Conservation (phyloP, 1,140 invertebrate genomes). For the Aphidius ervi region DNA sequence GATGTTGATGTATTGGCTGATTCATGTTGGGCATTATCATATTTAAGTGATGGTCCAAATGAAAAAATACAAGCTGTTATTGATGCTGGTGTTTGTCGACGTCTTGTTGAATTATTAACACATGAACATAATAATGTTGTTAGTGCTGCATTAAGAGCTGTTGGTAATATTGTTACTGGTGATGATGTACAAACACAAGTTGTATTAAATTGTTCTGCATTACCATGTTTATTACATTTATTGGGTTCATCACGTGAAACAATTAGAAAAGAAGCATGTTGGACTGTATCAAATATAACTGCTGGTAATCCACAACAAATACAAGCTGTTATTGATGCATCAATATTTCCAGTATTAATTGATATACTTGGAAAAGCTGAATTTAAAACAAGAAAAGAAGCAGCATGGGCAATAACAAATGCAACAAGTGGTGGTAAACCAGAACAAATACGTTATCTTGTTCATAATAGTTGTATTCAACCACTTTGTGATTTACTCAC, state of each 20-base stretch:
- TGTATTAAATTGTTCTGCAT: slow-evolving; percentile 83
- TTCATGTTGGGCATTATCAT: slow-evolving; percentile 84
- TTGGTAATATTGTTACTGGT: slow-evolving; percentile 97
- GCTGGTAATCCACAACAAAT: slow-evolving; percentile 94
- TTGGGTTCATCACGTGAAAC: slow-evolving; percentile 77
- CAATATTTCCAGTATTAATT: slow-evolving; percentile 90
- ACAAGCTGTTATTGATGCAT: slow-evolving; percentile 91
- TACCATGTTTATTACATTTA: slow-evolving; percentile 80
- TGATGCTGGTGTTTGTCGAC: slow-evolving; percentile 89
- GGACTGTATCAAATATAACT: slow-evolving; percentile 98
- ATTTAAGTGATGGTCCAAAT: slow-evolving; percentile 94
- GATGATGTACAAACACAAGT: slow-evolving; percentile 97
- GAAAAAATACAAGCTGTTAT: slow-evolving; percentile 98
- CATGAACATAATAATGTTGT: slow-evolving; percentile 86
- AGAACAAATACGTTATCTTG: slow-evolving; percentile 80
- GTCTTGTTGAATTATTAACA: slow-evolving; percentile 90
- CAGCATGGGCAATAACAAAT: slow-evolving; percentile 96
- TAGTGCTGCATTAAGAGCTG: slow-evolving; percentile 90
- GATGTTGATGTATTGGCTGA: slow-evolving; percentile 92
- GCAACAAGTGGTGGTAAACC: slow-evolving; percentile 92
- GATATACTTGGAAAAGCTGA: slow-evolving; percentile 88
- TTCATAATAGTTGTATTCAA: slow-evolving; percentile 78
- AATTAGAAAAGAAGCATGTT: slow-evolving; percentile 94
- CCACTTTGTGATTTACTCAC: slow-evolving; percentile 92
- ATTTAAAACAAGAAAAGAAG: slow-evolving; percentile 96